Conservation (phyloP, 2,888 invertebrate species). For the Eupithecia pulchellata region DNA sequence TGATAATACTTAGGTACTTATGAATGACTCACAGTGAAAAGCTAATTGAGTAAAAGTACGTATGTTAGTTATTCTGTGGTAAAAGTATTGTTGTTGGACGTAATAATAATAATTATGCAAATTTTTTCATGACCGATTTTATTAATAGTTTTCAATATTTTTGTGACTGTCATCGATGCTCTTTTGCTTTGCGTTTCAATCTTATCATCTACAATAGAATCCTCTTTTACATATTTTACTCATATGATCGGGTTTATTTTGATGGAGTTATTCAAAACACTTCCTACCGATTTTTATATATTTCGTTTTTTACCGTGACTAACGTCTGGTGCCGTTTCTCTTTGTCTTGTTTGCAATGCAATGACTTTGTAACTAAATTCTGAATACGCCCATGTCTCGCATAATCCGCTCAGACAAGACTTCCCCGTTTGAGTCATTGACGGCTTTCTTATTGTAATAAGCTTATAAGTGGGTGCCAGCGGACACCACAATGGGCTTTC, state of each 20-base stretch:
- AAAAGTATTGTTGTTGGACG: conserved; percentile 38
- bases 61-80: no score
- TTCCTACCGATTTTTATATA: background rate
- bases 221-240: background rate
- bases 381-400: conserved; percentile 20
- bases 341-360: conserved; percentile 54
- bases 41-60: conserved; percentile 42
- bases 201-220: background rate
- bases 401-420: conserved; percentile 40
- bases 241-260: background rate
- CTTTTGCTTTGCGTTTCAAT: background rate
- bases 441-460: conserved; percentile 62
- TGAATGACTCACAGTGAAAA: conserved; percentile 53
- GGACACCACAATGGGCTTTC: conserved; percentile 54
- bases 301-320: background rate
- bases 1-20: conserved; percentile 57
- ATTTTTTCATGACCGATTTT: background rate
- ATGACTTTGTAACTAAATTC: conserved; percentile 45
- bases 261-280: background rate
- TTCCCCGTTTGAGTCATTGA: conserved; percentile 63
- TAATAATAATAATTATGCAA: conserved; percentile 14
- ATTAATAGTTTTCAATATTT: background rate
- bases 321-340: background rate
- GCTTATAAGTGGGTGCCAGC: conserved; percentile 51
- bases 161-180: background rate